Evolutionary conservation across 2,888 invertebrate genomes (phyloP).

Genomic region (Microctonus hyperodae): DNA sequence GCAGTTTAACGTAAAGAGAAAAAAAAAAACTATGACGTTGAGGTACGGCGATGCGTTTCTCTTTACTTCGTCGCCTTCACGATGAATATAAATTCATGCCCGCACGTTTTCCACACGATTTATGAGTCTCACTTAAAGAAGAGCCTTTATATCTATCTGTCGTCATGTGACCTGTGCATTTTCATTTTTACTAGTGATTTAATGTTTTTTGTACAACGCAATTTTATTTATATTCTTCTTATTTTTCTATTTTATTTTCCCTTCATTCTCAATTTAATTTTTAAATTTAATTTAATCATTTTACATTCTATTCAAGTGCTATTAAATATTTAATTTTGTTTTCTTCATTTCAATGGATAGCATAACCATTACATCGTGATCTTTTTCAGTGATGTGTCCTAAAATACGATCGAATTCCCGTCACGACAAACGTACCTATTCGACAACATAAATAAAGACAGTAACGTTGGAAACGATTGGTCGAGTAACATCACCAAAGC

Average conservation of each 20-base stretch:
- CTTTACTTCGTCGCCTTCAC: constrained; percentile 14
- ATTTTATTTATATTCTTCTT: not conserved
- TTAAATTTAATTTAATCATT: too few species aligned
- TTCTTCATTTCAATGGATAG: too few species aligned
- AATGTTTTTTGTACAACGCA: not conserved
- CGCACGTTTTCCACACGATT: constrained; percentile 45
- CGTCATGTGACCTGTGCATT: constrained; percentile 6
- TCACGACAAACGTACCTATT: not conserved
- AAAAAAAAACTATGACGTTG: constrained; percentile 3
- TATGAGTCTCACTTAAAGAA: constrained; percentile 50
- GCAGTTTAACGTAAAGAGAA: not conserved
- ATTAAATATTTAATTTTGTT: too few species aligned
- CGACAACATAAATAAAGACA: constrained; percentile 19
- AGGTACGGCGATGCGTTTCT: constrained; percentile 13
- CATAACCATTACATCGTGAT: too few species aligned
- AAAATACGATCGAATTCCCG: constrained; percentile 12
- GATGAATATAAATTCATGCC: constrained; percentile 43
- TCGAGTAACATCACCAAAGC: constrained; percentile 14
- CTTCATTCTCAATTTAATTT: not conserved
- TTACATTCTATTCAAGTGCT: too few species aligned
- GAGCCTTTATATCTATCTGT: constrained; percentile 39
- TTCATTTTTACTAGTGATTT: constrained; percentile 1
- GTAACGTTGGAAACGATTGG: constrained; percentile 14
- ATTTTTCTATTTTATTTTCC: not conserved
- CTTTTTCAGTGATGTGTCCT: not conserved